Evolutionary conservation across 2,797 vertebrate genomes (phyloP).

Genomic region (Microctenopoma steveboyesi): DNA sequence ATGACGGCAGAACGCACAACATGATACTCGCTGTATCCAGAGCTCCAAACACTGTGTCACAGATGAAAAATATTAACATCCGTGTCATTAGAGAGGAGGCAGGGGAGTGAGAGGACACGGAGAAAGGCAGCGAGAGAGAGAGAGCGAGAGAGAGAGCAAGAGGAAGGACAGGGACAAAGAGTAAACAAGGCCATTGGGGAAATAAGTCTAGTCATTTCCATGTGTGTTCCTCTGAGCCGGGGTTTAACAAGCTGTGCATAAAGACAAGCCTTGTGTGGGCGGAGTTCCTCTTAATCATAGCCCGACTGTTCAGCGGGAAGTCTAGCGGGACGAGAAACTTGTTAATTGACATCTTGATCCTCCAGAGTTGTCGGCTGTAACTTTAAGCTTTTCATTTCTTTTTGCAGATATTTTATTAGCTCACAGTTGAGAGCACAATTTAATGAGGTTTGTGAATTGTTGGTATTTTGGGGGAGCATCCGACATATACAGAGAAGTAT

Average conservation of each 20-base stretch:
- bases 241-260: slow-evolving; percentile 75
- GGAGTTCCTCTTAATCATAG: slow-evolving; percentile 70
- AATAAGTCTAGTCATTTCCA: slow-evolving; percentile 77
- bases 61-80: slow-evolving; percentile 39
- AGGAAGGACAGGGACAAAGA: slow-evolving; percentile 22
- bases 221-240: slow-evolving; percentile 53
- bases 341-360: slow-evolving; percentile 80
- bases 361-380: slow-evolving; percentile 64
- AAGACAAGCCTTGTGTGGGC: slow-evolving; percentile 61
- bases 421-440: slow-evolving; percentile 58
- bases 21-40: not conserved
- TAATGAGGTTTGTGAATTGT: slow-evolving; percentile 73
- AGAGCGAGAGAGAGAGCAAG: not conserved
- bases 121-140: slow-evolving; percentile 2
- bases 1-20: not conserved
- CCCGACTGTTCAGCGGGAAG: slow-evolving; percentile 60
- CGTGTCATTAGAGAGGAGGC: slow-evolving; percentile 35
- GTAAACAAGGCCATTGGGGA: slow-evolving; percentile 72
- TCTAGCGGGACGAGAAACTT: slow-evolving; percentile 62
- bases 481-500: slow-evolving; percentile 8
- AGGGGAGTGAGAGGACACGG: slow-evolving; percentile 12
- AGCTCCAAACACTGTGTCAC: not conserved
- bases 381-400: slow-evolving; percentile 61
- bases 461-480: slow-evolving; percentile 40
- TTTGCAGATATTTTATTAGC: slow-evolving; percentile 70